phyloP scores from a whole-genome alignment of 2,888 invertebrate species.

The Ceratothoa steindachneri region DNA sequence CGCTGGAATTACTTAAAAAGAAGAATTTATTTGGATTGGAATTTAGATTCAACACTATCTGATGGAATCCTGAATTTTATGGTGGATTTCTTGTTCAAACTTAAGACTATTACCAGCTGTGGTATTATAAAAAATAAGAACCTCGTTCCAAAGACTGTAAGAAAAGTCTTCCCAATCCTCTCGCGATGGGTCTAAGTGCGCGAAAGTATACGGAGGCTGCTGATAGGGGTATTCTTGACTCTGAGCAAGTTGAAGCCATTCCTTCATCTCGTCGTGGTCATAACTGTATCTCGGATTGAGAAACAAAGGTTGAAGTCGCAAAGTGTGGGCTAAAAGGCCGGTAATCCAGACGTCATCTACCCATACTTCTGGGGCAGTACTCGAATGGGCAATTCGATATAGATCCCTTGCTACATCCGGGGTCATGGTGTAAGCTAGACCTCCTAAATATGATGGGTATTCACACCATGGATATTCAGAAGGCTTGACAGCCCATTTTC shows the following conservation, averaged over 20 bases:
- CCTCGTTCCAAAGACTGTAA: constrained; percentile 22
- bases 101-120: not conserved
- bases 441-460: constrained; percentile 52
- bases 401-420: constrained; percentile 50
- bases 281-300: constrained; percentile 41
- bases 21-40: too few relatives aligned
- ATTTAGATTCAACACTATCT: too few relatives aligned
- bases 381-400: constrained; percentile 51
- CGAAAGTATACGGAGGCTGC: constrained; percentile 34
- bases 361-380: constrained; percentile 55
- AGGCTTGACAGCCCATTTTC: constrained; percentile 51
- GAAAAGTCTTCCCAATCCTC: constrained; percentile 27
- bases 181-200: constrained; percentile 30
- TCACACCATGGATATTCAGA: constrained; percentile 50
- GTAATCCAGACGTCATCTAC: constrained; percentile 58
- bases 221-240: not conserved
- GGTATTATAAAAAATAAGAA: constrained; percentile 11
- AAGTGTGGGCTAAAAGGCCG: constrained; percentile 51
- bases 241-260: constrained; percentile 16
- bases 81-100: too few relatives aligned
- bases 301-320: constrained; percentile 29
- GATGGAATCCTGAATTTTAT: too few relatives aligned
- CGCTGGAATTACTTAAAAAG: too few relatives aligned
- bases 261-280: constrained; percentile 29
- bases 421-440: constrained; percentile 51